Evolutionary conservation across 2,888 invertebrate genomes (phyloP).

Genomic region (Apamea sordens): DNA sequence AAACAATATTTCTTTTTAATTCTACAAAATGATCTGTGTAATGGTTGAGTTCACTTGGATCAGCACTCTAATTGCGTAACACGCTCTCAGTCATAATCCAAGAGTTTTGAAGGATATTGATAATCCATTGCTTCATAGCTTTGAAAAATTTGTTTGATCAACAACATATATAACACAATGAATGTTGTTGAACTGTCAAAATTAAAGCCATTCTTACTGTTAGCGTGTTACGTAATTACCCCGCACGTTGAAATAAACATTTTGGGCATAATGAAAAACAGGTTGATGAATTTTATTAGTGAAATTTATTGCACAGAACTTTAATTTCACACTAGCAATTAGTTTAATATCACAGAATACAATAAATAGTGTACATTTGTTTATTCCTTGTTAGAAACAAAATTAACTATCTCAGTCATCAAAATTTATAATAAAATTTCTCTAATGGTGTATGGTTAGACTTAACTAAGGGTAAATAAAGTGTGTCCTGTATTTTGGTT

Average conservation of each 20-base stretch:
- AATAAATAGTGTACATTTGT: slow-evolving; percentile 61
- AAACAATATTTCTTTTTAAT: slow-evolving; percentile 23
- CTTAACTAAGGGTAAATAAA: slow-evolving; percentile 28
- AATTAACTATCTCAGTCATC: slow-evolving; percentile 69
- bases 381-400: slow-evolving; percentile 60
- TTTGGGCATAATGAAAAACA: slow-evolving; percentile 12
- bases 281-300: slow-evolving; percentile 34
- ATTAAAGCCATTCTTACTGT: neutral
- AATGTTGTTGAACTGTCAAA: neutral
- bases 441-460: slow-evolving; percentile 13
- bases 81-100: neutral
- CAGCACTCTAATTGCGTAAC: neutral
- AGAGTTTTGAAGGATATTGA: neutral
- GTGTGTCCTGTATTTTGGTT: neutral
- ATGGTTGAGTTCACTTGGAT: neutral
- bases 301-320: slow-evolving; percentile 63
- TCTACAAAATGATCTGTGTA: neutral
- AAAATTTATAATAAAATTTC: slow-evolving; percentile 48
- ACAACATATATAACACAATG: neutral
- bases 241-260: neutral
- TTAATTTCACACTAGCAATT: slow-evolving; percentile 62
- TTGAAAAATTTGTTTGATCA: neutral
- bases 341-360: slow-evolving; percentile 78
- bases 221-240: neutral
- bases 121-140: neutral